Base-by-base conservation (phyloP, 2,888 invertebrate species). In the Lochmaea capreae region DNA sequence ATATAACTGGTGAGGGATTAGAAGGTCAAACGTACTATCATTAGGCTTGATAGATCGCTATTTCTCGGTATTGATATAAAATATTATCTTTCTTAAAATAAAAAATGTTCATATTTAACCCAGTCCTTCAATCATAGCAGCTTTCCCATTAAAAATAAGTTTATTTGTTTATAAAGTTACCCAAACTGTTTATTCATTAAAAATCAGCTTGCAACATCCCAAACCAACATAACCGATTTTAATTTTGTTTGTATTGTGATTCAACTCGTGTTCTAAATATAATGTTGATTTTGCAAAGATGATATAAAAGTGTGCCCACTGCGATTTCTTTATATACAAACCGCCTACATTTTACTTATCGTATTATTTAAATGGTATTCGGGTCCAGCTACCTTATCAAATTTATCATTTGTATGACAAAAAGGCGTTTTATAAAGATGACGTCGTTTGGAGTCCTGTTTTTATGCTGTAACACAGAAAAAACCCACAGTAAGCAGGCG, bases 11-110 rank as follows among this genome's bases (percentile, higher is more conserved):
- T 33, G 39, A 42, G 2, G 62, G 46, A 49, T 62, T 69, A 69
- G 69, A 62, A 69, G 69, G 69, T 69, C 62, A 62, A 58, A 33
- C 52, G 11, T 39, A 39, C 39, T 52, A 61, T 52, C 63, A 22
- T 22, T 57, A 63, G 63, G 63, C 52, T 33, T 52, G 16, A 65
- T 65, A 33, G 54, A 52, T 65, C 33, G 26, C 18, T 9, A n/a
- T 62, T 65, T 18, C 65, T 12, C 2, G 11, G 12, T 11, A 12
- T 61, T 12, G 33, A 26, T 26, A 12, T 14, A 4, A 61, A 14
- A 39, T 61, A 10, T 58, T 26, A 33, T 33, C 33, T 33, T 33
- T 33, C 18, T 58, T 2, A 0, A 2, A 58, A n/a, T n/a, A 58
- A 18, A 16, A 49, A 0, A 43, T 43, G 43, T 11, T 9, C 5